phyloP scores from a whole-genome alignment of 1,140 invertebrate genomes.

The Neodiprion fabricii region DNA sequence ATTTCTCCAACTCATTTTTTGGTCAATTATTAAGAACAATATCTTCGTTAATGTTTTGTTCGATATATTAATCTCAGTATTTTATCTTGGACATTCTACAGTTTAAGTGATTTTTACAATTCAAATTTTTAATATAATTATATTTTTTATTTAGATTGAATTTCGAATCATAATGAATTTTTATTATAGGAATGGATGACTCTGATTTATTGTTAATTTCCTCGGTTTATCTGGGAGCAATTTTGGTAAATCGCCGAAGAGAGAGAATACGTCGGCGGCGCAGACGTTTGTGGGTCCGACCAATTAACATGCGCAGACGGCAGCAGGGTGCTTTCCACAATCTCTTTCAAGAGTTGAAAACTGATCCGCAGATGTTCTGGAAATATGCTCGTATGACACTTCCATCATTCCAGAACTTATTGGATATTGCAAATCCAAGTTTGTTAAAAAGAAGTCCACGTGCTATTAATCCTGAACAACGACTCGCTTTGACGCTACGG shows the following conservation, averaged over 20 bases:
- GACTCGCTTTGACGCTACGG: constrained; percentile 15
- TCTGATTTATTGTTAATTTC: no score
- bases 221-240: background rate
- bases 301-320: constrained; percentile 17
- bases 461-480: constrained; percentile 17
- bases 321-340: constrained; percentile 18
- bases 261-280: constrained; percentile 9
- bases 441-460: background rate
- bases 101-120: no score
- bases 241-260: background rate
- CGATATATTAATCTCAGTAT: no score
- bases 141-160: no score
- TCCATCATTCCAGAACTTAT: background rate
- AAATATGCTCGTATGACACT: constrained; percentile 13
- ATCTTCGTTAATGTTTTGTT: no score
- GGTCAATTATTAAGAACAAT: no score
- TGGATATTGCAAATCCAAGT: constrained; percentile 1
- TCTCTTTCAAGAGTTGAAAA: constrained; percentile 16
- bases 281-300: constrained; percentile 20
- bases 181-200: no score
- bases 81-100: no score
- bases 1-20: no score
- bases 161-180: no score
- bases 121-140: no score
- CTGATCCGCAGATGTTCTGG: background rate